A percentile compares a stretch with the other conserved stretches of the same genome.
Conservation (phyloP, 1,140 invertebrate species). For the Vanessa tameamea region DNA sequence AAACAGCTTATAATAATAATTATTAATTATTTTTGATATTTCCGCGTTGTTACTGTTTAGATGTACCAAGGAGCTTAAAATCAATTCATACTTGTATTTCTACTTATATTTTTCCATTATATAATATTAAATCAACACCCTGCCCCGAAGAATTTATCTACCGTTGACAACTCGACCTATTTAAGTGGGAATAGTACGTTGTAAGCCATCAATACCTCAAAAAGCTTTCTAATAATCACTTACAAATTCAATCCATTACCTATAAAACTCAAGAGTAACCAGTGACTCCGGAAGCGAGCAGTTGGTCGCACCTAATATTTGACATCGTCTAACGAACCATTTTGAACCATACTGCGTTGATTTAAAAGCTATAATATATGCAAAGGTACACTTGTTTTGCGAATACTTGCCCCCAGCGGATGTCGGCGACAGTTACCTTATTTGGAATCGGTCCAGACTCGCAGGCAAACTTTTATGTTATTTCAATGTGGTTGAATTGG, state of each 20-base stretch:
- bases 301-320: constrained; percentile 46
- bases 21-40: no score
- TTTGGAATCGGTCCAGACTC: constrained; percentile 75
- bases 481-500: constrained; percentile 75
- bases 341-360: constrained; percentile 40
- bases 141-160: no score
- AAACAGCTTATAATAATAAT: no score
- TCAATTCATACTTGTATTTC: no score
- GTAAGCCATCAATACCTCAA: constrained; percentile 10
- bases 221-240: constrained; percentile 51
- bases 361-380: constrained; percentile 31
- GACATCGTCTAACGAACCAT: constrained; percentile 34
- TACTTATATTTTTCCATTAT: no score
- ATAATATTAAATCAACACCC: no score
- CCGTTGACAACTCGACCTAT: no score
- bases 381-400: constrained; percentile 31
- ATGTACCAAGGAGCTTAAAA: no score
- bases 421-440: constrained; percentile 75
- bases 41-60: no score
- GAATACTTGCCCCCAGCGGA: constrained; percentile 53
- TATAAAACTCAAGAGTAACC: constrained; percentile 65
- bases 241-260: constrained; percentile 65
- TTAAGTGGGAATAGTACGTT: no score
- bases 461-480: constrained; percentile 75
- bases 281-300: constrained; percentile 63